Conservation (phyloP, 2,113 vertebrate genomes). For the Cinclus cinclus region DNA sequence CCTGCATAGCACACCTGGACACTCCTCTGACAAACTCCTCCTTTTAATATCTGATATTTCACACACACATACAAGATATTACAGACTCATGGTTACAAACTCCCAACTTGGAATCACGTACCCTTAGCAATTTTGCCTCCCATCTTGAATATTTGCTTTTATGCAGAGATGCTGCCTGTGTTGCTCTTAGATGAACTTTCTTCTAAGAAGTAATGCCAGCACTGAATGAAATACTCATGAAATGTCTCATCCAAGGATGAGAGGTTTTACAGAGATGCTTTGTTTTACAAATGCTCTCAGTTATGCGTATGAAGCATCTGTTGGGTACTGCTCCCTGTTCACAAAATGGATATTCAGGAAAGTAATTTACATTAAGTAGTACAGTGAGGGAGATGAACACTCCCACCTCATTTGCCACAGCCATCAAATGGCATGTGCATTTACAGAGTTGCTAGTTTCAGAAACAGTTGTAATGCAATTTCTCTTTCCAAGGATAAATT, state of each 20-base stretch:
- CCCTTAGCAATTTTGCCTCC: background rate
- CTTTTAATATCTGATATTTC: background rate
- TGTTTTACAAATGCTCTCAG: background rate
- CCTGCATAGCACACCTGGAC: background rate
- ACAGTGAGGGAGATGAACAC: background rate
- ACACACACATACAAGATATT: background rate
- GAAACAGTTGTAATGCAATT: background rate
- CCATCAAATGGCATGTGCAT: background rate
- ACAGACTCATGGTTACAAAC: background rate
- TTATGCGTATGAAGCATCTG: background rate
- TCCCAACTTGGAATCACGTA: background rate
- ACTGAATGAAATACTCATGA: background rate
- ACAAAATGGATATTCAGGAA: background rate
- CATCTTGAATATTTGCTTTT: background rate
- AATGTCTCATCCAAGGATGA: background rate
- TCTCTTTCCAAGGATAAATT: background rate
- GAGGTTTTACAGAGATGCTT: background rate
- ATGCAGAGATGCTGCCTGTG: background rate
- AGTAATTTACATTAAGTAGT: slow-evolving; percentile 1
- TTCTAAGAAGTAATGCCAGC: background rate
- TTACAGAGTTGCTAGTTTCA: background rate
- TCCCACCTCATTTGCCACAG: slow-evolving; percentile 22
- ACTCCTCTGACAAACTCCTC: background rate
- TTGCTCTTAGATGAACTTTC: background rate
- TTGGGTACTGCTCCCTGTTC: background rate